Evolutionary conservation across 2,888 invertebrate genomes (phyloP).

Genomic region (Drosophila parthenogenetica): DNA sequence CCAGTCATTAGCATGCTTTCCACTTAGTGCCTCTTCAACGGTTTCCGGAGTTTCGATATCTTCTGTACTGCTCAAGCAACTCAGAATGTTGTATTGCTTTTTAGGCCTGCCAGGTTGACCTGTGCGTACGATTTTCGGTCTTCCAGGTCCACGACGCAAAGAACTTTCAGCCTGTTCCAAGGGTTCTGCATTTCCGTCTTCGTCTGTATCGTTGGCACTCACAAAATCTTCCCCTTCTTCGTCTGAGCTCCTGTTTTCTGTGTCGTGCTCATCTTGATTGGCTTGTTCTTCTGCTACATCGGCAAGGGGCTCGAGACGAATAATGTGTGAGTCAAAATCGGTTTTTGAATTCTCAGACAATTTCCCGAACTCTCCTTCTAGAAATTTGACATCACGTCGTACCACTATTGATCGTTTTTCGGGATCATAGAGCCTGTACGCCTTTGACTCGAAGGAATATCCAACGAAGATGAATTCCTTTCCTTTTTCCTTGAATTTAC

Average conservation of each 20-base stretch:
- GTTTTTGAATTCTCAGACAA: not conserved
- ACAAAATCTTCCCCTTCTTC: conserved; percentile 20
- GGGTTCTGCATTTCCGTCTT: conserved; percentile 1
- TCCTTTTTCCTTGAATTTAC: conserved; percentile 4
- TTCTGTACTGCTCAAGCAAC: conserved; percentile 18
- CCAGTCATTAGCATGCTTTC: conserved; percentile 30
- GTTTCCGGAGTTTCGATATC: conserved; percentile 33
- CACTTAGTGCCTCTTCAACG: conserved; percentile 38
- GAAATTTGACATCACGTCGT: not conserved
- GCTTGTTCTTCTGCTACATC: conserved; percentile 1
- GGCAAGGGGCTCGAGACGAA: conserved; percentile 8
- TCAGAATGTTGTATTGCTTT: conserved; percentile 39
- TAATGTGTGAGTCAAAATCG: conserved; percentile 14
- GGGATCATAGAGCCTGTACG: conserved; percentile 8
- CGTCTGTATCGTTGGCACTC: conserved; percentile 13
- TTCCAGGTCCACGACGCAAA: conserved; percentile 1
- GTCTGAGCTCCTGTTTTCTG: conserved; percentile 6
- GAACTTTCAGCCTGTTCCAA: conserved; percentile 28
- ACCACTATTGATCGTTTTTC: conserved; percentile 3
- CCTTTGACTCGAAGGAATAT: conserved; percentile 1
- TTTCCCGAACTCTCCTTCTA: conserved; percentile 8
- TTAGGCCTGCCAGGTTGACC: conserved; percentile 5
- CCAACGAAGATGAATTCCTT: conserved; percentile 2
- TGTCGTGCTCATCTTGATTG: not conserved
- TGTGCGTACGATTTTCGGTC: conserved; percentile 4